Percentiles rank a stretch among this genome's conserved stretches.
phyloP scores from a whole-genome alignment of 1,140 invertebrate genomes.

The Batillaria attramentaria region DNA sequence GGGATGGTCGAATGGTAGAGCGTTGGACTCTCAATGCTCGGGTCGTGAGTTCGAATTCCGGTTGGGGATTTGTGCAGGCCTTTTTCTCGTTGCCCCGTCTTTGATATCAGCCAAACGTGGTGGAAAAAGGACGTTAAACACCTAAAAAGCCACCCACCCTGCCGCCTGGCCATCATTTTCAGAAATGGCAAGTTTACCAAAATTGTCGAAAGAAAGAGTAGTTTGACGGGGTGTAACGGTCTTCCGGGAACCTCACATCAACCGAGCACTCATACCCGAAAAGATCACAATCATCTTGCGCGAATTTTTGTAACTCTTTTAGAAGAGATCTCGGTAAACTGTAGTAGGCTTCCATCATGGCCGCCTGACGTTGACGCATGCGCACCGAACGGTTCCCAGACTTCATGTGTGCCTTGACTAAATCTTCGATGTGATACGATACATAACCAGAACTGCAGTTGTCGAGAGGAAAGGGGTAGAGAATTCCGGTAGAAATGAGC shows the following conservation, averaged over 20 bases:
- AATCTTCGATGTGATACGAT: background rate
- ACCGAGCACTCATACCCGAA: slow-evolving; percentile 11
- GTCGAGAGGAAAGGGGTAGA: background rate
- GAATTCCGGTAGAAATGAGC: background rate
- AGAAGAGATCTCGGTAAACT: background rate
- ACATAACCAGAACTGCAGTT: background rate
- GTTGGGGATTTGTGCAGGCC: no score
- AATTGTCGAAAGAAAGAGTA: no score
- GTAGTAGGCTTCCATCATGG: slow-evolving; percentile 27
- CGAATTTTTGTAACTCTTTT: slow-evolving; percentile 1
- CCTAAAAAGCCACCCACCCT: no score
- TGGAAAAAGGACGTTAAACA: no score
- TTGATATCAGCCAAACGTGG: no score
- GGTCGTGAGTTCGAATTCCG: no score
- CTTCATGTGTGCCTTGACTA: background rate
- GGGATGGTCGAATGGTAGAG: no score
- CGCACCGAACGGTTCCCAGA: slow-evolving; percentile 5
- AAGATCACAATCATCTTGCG: slow-evolving; percentile 9
- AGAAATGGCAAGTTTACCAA: no score
- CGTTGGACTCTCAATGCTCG: no score
- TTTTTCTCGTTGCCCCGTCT: no score
- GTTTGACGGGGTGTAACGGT: no score
- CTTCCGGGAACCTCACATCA: background rate
- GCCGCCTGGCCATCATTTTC: no score
- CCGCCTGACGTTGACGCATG: slow-evolving; percentile 18